phyloP scores from a whole-genome alignment of 2,113 vertebrate genomes.

The Boulengeromyrus knoepffleri region DNA sequence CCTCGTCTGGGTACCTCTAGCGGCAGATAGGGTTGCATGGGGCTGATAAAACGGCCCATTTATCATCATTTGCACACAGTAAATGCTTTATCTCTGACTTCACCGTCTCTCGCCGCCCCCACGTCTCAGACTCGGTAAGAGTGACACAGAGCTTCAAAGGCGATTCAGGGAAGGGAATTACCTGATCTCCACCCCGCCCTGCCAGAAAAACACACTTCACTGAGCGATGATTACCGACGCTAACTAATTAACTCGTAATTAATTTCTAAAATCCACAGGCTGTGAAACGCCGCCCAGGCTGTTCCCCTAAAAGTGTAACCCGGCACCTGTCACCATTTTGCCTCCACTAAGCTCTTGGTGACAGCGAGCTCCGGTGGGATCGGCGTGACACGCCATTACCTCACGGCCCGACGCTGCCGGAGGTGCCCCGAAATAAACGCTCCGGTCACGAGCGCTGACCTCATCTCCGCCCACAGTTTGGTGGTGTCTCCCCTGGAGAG shows the following conservation, averaged over 20 bases:
- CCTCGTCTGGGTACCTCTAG: background rate
- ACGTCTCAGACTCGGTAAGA: background rate
- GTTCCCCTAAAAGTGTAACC: background rate
- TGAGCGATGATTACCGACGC: background rate
- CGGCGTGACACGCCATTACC: background rate
- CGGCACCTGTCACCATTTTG: background rate
- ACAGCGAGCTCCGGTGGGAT: background rate
- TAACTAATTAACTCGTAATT: background rate
- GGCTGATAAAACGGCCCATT: constrained; percentile 28
- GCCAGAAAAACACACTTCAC: background rate
- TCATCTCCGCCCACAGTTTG: constrained; percentile 40
- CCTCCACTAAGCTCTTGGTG: background rate
- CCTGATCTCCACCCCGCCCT: background rate
- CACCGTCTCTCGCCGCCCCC: constrained; percentile 6
- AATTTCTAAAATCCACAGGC: background rate
- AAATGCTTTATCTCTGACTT: constrained; percentile 34
- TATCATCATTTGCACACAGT: constrained; percentile 33
- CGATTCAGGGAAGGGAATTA: background rate
- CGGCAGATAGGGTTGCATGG: constrained; percentile 7
- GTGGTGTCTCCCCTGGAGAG: constrained; percentile 42
- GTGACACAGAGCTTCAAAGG: background rate
- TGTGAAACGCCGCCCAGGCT: background rate
- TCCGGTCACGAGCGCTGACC: constrained; percentile 30
- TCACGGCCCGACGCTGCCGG: constrained; percentile 29
- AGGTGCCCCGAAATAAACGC: constrained; percentile 27